These are phyloP conservation scores for Mionectes macconnelli DNA, from an alignment of 2,113 vertebrate genomes.

Conservation along the genomic window DNA sequence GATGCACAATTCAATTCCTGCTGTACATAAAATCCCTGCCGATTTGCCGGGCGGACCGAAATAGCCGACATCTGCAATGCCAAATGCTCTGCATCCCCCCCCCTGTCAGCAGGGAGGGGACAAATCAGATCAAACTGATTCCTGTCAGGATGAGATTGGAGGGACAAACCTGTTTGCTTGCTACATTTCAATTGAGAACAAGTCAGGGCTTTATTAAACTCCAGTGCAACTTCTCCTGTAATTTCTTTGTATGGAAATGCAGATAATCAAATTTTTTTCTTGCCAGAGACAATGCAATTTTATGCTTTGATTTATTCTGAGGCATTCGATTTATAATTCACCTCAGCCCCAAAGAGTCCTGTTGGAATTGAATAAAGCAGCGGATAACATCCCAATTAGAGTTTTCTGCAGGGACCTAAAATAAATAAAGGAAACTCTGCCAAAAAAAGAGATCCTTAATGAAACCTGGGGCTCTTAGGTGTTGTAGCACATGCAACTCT, in stretches of 20 bases:
- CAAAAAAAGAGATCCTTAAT: neutral
- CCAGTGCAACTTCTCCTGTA: neutral
- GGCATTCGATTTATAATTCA: neutral
- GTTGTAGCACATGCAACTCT: neutral
- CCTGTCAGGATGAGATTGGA: conserved; percentile 3
- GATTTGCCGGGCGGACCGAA: neutral
- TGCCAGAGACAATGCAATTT: conserved; percentile 44
- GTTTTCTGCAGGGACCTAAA: neutral
- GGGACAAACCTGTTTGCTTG: neutral
- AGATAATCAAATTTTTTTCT: conserved; percentile 45
- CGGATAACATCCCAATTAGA: neutral
- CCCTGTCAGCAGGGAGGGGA: neutral
- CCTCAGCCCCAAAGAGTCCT: neutral
- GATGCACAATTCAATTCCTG: conserved; percentile 13
- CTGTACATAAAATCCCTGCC: neutral
- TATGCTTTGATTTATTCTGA: conserved; percentile 54
- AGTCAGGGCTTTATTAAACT: neutral
- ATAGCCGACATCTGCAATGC: neutral
- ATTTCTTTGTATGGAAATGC: conserved; percentile 30
- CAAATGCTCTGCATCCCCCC: neutral
- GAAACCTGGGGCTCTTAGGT: neutral
- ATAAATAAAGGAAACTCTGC: neutral
- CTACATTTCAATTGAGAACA: neutral
- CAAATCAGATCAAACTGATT: conserved; percentile 13
- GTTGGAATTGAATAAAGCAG: conserved; percentile 13